phyloP scores from a whole-genome alignment of 2,797 vertebrate genomes.

The Chlorospingus flavigularis region DNA sequence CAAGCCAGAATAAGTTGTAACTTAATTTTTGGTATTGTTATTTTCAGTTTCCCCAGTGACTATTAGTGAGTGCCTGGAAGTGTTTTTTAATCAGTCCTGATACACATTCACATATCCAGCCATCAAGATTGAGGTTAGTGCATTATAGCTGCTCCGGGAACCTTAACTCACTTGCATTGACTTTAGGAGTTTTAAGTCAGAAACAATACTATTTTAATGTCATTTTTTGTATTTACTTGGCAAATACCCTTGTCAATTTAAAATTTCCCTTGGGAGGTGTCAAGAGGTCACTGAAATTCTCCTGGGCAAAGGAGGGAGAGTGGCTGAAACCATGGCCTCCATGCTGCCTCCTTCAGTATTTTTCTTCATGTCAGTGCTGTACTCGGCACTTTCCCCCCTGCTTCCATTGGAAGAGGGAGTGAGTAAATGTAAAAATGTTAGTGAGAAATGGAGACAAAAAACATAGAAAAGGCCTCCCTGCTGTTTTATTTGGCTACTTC shows the following conservation, averaged over 20 bases:
- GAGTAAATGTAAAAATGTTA: neutral
- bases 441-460: neutral
- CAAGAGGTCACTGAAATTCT: slow-evolving; percentile 25
- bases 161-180: neutral
- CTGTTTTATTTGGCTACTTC: slow-evolving; percentile 45
- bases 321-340: neutral
- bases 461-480: neutral
- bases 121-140: neutral
- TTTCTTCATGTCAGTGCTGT: neutral
- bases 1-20: neutral
- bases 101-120: neutral
- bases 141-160: neutral
- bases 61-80: neutral
- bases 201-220: slow-evolving; percentile 27
- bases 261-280: neutral
- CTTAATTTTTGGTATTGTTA: neutral
- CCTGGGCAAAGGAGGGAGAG: neutral
- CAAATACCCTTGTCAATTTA: neutral
- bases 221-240: slow-evolving; percentile 14
- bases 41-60: neutral
- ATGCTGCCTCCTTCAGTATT: neutral
- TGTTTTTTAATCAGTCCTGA: neutral
- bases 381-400: neutral
- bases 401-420: neutral
- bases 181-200: slow-evolving; percentile 13